Conservation (phyloP, 2,113 vertebrate species). For the Macquaria australasica region DNA sequence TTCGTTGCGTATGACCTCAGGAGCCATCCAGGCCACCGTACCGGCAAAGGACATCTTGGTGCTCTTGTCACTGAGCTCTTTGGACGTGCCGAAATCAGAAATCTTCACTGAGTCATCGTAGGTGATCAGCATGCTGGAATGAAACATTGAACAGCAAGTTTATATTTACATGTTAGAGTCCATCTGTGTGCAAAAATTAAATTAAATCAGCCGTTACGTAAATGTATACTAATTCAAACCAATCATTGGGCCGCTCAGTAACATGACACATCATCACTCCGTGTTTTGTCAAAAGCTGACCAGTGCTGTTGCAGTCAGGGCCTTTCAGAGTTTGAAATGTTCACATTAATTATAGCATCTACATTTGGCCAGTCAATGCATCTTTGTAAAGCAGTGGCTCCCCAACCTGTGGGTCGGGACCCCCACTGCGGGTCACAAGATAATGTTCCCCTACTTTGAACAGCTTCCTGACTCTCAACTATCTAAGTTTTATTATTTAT, state of each 20-base stretch:
- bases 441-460: neutral
- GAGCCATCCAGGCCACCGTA: slow-evolving; percentile 99
- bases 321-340: neutral
- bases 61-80: slow-evolving; percentile 98
- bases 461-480: too few species aligned
- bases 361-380: neutral
- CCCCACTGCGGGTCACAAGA: too few species aligned
- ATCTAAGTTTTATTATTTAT: neutral
- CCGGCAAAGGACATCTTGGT: slow-evolving; percentile 99
- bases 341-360: neutral
- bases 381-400: neutral
- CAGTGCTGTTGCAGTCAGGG: neutral
- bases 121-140: slow-evolving; percentile 95
- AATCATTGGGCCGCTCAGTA: neutral
- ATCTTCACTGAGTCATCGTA: slow-evolving; percentile 99
- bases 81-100: slow-evolving; percentile 98
- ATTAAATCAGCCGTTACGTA: neutral
- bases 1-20: slow-evolving; percentile 97
- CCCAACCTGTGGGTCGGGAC: too few species aligned
- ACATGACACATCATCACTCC: neutral
- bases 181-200: neutral
- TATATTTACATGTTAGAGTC: neutral
- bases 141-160: neutral
- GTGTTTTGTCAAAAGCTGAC: neutral
- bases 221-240: neutral